Percentiles rank a stretch among this genome's conserved stretches.
phyloP scores from a whole-genome alignment of 53 echinoderm and acorn worm genomes.

The Henricia sp. region DNA sequence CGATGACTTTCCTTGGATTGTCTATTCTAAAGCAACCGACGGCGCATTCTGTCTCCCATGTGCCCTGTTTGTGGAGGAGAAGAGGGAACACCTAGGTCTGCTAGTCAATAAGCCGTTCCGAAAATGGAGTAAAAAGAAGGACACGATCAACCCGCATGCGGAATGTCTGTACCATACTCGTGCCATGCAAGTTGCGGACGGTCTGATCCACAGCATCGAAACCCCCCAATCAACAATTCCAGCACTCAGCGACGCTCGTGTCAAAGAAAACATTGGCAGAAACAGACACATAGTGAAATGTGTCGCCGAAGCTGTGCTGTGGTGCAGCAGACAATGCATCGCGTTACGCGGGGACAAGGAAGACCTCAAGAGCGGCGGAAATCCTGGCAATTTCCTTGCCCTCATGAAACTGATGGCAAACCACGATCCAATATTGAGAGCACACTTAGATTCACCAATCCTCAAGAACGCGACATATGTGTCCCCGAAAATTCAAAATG shows the following conservation, averaged over 20 bases:
- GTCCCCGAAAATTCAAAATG: conserved; percentile 49
- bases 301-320: conserved; percentile 23
- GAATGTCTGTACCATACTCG: background rate
- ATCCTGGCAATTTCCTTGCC: conserved; percentile 35
- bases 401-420: conserved; percentile 3
- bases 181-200: background rate
- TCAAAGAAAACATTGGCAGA: conserved; percentile 4
- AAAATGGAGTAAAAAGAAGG: background rate
- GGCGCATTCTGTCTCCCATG: conserved; percentile 28
- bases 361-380: background rate
- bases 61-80: background rate
- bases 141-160: background rate
- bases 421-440: conserved; percentile 15
- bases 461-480: conserved; percentile 36
- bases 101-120: conserved; percentile 34
- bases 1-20: background rate
- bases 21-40: conserved; percentile 5
- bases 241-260: background rate
- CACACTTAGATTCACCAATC: background rate
- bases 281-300: conserved; percentile 23
- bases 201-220: background rate
- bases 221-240: background rate
- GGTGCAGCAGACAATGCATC: conserved; percentile 41
- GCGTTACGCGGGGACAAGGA: background rate
- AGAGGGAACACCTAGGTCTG: background rate